phyloP scores from a whole-genome alignment of 2,888 invertebrate species.

The Drosophila emarginata region DNA sequence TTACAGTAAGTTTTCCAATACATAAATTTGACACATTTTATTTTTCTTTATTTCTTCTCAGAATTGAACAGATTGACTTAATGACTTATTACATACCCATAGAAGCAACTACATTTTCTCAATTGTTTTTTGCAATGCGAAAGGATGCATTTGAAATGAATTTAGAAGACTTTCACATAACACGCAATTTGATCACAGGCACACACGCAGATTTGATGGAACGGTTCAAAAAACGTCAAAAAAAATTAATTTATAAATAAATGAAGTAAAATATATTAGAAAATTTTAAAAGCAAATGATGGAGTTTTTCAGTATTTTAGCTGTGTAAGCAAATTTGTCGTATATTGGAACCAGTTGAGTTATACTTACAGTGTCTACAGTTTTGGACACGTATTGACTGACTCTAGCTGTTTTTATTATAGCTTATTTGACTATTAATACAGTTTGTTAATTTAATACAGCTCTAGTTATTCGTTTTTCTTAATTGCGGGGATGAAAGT shows the following conservation, averaged over 20 bases:
- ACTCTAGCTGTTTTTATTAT: too few species aligned
- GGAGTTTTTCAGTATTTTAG: too few species aligned
- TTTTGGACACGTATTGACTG: too few species aligned
- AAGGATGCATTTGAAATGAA: slow-evolving; percentile 60
- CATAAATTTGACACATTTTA: neutral
- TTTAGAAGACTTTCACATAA: slow-evolving; percentile 60
- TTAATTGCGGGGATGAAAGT: too few species aligned
- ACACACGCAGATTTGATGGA: slow-evolving; percentile 33
- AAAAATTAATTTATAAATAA: neutral
- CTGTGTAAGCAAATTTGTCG: too few species aligned
- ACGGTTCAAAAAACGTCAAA: slow-evolving; percentile 3
- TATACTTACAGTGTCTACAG: too few species aligned
- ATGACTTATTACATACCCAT: slow-evolving; percentile 50
- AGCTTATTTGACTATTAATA: too few species aligned
- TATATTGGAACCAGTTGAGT: too few species aligned
- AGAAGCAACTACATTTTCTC: slow-evolving; percentile 37
- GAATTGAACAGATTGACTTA: slow-evolving; percentile 29
- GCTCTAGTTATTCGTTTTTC: too few species aligned
- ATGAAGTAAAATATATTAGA: too few species aligned
- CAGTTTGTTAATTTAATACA: too few species aligned
- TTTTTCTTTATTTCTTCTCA: neutral
- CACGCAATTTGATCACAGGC: slow-evolving; percentile 44
- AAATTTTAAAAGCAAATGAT: too few species aligned
- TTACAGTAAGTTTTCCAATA: slow-evolving; percentile 42
- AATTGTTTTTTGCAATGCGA: slow-evolving; percentile 47